phyloP scores from a whole-genome alignment of 2,888 invertebrate species.

The Cosmopolites sordidus region DNA sequence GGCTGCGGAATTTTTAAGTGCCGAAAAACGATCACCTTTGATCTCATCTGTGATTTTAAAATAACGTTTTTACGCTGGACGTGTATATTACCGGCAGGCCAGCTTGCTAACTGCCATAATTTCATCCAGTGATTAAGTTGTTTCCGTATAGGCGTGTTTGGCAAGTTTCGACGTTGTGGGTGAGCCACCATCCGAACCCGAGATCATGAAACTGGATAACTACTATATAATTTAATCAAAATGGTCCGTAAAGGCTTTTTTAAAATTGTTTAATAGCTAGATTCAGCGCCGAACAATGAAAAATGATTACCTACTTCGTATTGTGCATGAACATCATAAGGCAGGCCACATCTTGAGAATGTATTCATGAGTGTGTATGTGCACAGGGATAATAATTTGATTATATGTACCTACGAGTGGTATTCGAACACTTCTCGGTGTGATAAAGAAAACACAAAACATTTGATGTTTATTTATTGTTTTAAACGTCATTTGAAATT shows the following conservation, averaged over 20 bases:
- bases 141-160: constrained; percentile 16
- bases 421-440: too few species aligned
- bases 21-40: too few species aligned
- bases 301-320: constrained; percentile 16
- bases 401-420: too few species aligned
- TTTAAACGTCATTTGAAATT: too few species aligned
- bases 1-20: too few species aligned
- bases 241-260: constrained; percentile 10
- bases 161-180: constrained; percentile 18
- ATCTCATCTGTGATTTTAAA: too few species aligned
- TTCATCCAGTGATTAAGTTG: constrained; percentile 7
- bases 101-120: too few species aligned
- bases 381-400: too few species aligned
- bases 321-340: constrained; percentile 13
- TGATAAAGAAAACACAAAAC: too few species aligned
- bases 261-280: constrained; percentile 8
- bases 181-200: constrained; percentile 5
- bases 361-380: not conserved
- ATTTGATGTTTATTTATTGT: too few species aligned
- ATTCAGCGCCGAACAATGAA: constrained; percentile 10
- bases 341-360: constrained; percentile 5
- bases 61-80: too few species aligned
- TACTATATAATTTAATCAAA: constrained; percentile 18
- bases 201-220: constrained; percentile 14
- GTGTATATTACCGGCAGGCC: too few species aligned